Base-by-base conservation (phyloP, 2,797 vertebrate genomes). In the Schizopygopsis malacanthus region DNA sequence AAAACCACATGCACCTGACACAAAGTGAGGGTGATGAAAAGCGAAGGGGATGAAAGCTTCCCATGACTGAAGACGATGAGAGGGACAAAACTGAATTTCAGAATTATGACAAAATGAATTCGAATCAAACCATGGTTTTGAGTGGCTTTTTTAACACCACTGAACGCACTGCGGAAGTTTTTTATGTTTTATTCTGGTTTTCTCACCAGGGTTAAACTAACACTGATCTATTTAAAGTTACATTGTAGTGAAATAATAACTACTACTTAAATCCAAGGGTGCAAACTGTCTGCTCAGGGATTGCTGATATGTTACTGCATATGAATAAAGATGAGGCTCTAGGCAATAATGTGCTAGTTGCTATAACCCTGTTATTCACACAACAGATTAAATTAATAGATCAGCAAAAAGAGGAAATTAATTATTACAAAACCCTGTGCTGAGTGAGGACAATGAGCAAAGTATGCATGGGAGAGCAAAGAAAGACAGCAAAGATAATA, bases 401-500 rank as follows among this genome's bases (percentile, higher is more conserved):
- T 95, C 94, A 94, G 93, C 93, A 92, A 73, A 92, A 92, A 94
- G 67, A 79, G 50, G 92, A 92, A 92, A 95, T 94, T 92, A 93
- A 95, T 95, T 94, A 93, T 87, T 77, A 91, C 63, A 59, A 59
- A 77, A 88, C 89, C 92, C 87, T 61, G 39, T 65, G 54, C 54
- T 50, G 52, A 71, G 50, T 18, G 39, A 28, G 7, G 1, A 5
- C 56, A 79, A 70, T 37, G 20, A 18, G 22, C 15, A 54, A 54
- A 78, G 33, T 9, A 79, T 59, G 45, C 50, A 33, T 28, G 3
- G n/a, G n/a, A 67, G 45, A 77, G 10, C 69, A 65, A 84, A 41
- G 12, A 65, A 33, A 65, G 7, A 37, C 15, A 16, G 15, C 33
- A 33, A 18, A 65, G 63, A 16, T 16, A 16, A 37, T 37, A 18